Percentiles rank a stretch among this genome's conserved stretches.
Conservation (phyloP, 2,113 vertebrate genomes). For the Chaenogobius annularis region DNA sequence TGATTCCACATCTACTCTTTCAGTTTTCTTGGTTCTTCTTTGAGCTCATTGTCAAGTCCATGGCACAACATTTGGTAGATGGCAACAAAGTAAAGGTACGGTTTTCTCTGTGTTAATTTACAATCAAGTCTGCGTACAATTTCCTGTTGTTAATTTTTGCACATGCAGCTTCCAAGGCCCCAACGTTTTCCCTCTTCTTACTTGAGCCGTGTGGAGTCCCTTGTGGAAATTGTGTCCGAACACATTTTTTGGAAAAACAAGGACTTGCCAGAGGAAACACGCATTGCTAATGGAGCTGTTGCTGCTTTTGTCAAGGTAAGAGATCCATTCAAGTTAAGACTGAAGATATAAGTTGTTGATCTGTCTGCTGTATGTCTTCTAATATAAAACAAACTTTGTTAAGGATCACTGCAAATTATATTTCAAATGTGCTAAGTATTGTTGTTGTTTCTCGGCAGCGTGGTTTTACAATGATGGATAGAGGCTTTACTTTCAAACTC, state of each 20-base stretch:
- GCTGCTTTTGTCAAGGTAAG: slow-evolving; percentile 92
- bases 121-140: not conserved
- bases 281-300: slow-evolving; percentile 86
- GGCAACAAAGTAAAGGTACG: slow-evolving; percentile 85
- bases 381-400: not conserved
- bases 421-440: not conserved
- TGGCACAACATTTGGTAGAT: slow-evolving; percentile 91
- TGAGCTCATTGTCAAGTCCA: slow-evolving; percentile 92
- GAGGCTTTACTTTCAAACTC: slow-evolving; percentile 93
- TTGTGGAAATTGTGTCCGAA: slow-evolving; percentile 88
- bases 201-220: slow-evolving; percentile 84
- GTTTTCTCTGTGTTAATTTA: not conserved
- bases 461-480: slow-evolving; percentile 95
- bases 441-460: slow-evolving; percentile 72
- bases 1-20: slow-evolving; percentile 13
- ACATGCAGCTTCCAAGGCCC: slow-evolving; percentile 82
- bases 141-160: not conserved
- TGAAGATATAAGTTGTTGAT: not conserved
- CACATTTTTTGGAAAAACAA: slow-evolving; percentile 92
- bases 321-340: not conserved
- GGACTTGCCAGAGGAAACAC: slow-evolving; percentile 88
- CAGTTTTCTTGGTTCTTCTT: slow-evolving; percentile 99
- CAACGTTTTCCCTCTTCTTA: slow-evolving; percentile 90
- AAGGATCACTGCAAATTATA: slow-evolving; percentile 23
- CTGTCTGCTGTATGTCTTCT: not conserved